Evolutionary conservation across 2,888 invertebrate genomes (phyloP).

Genomic region (Baccha elongata): DNA sequence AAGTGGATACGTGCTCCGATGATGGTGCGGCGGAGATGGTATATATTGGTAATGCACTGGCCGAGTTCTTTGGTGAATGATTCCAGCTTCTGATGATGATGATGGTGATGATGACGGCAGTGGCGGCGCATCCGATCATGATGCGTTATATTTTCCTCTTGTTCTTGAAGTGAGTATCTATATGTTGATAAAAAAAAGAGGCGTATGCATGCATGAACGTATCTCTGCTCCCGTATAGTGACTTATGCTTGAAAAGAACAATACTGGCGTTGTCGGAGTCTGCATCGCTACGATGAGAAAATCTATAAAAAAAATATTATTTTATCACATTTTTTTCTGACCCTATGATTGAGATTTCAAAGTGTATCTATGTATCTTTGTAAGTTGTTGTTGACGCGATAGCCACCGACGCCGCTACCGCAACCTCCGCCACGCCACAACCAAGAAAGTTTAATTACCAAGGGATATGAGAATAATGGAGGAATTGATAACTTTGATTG

Average conservation of each 20-base stretch:
- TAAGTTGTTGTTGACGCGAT: slow-evolving; percentile 58
- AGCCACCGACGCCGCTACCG: no score
- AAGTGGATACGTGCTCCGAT: slow-evolving; percentile 73
- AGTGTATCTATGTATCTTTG: slow-evolving; percentile 39
- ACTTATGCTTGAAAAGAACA: slow-evolving; percentile 64
- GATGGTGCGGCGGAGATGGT: slow-evolving; percentile 58
- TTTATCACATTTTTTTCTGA: slow-evolving; percentile 61
- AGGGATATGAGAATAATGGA: slow-evolving; percentile 59
- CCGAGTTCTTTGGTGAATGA: slow-evolving; percentile 64
- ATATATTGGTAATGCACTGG: slow-evolving; percentile 45
- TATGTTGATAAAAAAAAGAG: slow-evolving; percentile 66
- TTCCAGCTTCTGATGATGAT: slow-evolving; percentile 45
- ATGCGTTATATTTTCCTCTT: slow-evolving; percentile 40
- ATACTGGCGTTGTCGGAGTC: slow-evolving; percentile 53
- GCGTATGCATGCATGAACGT: slow-evolving; percentile 66
- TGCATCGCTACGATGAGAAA: slow-evolving; percentile 50
- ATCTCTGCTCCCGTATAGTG: slow-evolving; percentile 69
- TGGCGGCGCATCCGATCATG: slow-evolving; percentile 24
- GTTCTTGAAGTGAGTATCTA: slow-evolving; percentile 35
- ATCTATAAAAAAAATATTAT: slow-evolving; percentile 51
- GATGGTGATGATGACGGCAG: slow-evolving; percentile 43
- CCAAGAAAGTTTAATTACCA: slow-evolving; percentile 64
- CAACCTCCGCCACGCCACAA: no score
- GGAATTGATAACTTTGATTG: slow-evolving; percentile 68
- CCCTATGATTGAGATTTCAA: slow-evolving; percentile 64